Conservation (phyloP, 2,888 invertebrate genomes). For the Amiota minor region DNA sequence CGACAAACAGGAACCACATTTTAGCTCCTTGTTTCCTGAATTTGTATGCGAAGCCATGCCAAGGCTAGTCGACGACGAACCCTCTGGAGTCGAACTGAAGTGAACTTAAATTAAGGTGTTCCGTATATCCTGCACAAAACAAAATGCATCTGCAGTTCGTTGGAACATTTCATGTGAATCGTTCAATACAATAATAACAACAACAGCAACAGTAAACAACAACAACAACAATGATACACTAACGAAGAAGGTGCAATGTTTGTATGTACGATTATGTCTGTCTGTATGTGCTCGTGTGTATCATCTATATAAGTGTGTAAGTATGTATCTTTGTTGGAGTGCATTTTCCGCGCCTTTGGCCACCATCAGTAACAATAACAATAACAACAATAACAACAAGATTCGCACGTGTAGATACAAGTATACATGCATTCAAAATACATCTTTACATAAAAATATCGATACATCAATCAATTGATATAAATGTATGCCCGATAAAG, state of each 20-base stretch:
- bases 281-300: too few species aligned
- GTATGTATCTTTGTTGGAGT: too few species aligned
- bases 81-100: slow-evolving; percentile 4
- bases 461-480: slow-evolving; percentile 23
- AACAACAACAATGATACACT: background rate
- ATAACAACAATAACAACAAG: background rate
- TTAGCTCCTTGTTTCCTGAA: slow-evolving; percentile 47
- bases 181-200: slow-evolving; percentile 30
- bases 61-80: slow-evolving; percentile 19
- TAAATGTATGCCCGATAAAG: slow-evolving; percentile 24
- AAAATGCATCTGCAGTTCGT: slow-evolving; percentile 23
- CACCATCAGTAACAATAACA: background rate
- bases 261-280: too few species aligned
- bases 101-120: background rate
- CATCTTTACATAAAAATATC: slow-evolving; percentile 20
- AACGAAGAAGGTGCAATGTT: background rate
- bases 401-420: background rate
- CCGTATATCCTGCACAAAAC: background rate
- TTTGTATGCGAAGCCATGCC: slow-evolving; percentile 40
- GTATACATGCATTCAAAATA: background rate
- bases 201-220: background rate
- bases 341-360: slow-evolving; percentile 38
- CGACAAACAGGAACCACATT: slow-evolving; percentile 46
- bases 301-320: too few species aligned
- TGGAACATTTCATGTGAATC: slow-evolving; percentile 39